Evolutionary conservation across 2,888 invertebrate genomes (phyloP), one percentile per base, ranked within the genome.

Genomic region (Phortica okadai): DNA sequence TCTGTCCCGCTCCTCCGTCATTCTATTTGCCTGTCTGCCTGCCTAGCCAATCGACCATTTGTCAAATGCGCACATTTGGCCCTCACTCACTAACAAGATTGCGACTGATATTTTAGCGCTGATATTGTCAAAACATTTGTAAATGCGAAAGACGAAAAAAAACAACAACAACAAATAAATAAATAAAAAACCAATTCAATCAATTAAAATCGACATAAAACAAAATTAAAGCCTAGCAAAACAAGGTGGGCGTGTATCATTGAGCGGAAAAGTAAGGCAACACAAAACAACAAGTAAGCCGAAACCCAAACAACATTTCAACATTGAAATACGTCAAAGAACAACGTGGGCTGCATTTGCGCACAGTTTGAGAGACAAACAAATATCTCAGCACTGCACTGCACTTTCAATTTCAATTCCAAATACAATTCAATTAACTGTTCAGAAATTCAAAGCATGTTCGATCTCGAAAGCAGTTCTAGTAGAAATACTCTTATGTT

Each of bases 171-270:
- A 56, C 58, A 59, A 73, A 59, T 8, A 67, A 70, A 21, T 16
- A 10, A 80, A 73, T 33, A 56, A 76, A 76, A 78, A 77, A 75
- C 69, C 58, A 79, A 80, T 77, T 77, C 42, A 76, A 74, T 76
- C 80, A 80, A 80, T 80, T 80, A 76, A 79, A 74, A 64, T 74
- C 5, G 16, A 14, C 58, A 79, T 59, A 79, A 64, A 45, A 74
- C 50, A 11, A 54, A 62, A 62, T 59, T 54, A 72, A 3, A 45
- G 6, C 58, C 16, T 50, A 66, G 25, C 59, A 41, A 73, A 73
- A 33, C 14, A 72, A 45, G 56, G 56, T 56, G 41, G 41, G 73
- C 41, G 42, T 6, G 50, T 14, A 33, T 10, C 58, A 58, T 58
- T 73, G 58, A 41, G 8, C 50, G 44, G 44, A 69, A 44, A 69